These are phyloP conservation scores for Callionymus lyra DNA, from an alignment of 2,113 vertebrate species.

Conservation along the genomic window DNA sequence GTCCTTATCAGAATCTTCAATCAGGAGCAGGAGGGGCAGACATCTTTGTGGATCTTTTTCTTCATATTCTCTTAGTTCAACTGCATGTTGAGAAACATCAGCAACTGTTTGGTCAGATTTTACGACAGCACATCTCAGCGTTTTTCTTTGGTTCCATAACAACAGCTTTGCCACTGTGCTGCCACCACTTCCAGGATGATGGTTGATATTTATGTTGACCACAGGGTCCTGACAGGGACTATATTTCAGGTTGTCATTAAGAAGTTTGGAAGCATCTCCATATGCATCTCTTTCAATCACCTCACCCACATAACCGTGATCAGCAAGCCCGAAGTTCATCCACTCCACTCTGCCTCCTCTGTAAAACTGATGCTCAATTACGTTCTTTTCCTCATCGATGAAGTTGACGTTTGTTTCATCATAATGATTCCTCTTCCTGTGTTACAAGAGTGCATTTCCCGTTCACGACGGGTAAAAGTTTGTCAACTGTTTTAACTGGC, in stretches of 20 bases:
- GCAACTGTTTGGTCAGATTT: slow-evolving; percentile 50
- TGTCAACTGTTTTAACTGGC: slow-evolving; percentile 36
- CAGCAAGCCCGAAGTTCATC: slow-evolving; percentile 76
- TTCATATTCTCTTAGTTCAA: slow-evolving; percentile 69
- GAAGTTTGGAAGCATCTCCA: slow-evolving; percentile 35
- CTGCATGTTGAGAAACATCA: slow-evolving; percentile 61
- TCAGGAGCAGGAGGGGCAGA: slow-evolving; percentile 71
- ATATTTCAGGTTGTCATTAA: slow-evolving; percentile 38
- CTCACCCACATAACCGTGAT: slow-evolving; percentile 57
- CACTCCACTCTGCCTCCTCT: slow-evolving; percentile 68
- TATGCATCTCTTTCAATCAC: slow-evolving; percentile 72
- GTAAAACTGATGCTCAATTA: slow-evolving; percentile 68
- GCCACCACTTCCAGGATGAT: slow-evolving; percentile 80
- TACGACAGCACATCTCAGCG: slow-evolving; percentile 68
- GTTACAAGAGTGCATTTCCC: slow-evolving; percentile 59
- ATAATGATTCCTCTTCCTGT: slow-evolving; percentile 70
- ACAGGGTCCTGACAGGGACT: slow-evolving; percentile 42
- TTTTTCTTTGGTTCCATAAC: slow-evolving; percentile 70
- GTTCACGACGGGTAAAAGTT: slow-evolving; percentile 56
- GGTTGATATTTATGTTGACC: slow-evolving; percentile 68
- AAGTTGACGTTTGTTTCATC: slow-evolving; percentile 50
- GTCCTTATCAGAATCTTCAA: slow-evolving; percentile 72
- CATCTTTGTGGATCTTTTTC: slow-evolving; percentile 59
- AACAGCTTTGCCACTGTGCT: slow-evolving; percentile 76
- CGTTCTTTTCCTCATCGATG: slow-evolving; percentile 45